Evolutionary conservation across 2,797 vertebrate genomes (phyloP), one percentile per base, ranked within the genome.

Genomic region (Potorous gilbertii): DNA sequence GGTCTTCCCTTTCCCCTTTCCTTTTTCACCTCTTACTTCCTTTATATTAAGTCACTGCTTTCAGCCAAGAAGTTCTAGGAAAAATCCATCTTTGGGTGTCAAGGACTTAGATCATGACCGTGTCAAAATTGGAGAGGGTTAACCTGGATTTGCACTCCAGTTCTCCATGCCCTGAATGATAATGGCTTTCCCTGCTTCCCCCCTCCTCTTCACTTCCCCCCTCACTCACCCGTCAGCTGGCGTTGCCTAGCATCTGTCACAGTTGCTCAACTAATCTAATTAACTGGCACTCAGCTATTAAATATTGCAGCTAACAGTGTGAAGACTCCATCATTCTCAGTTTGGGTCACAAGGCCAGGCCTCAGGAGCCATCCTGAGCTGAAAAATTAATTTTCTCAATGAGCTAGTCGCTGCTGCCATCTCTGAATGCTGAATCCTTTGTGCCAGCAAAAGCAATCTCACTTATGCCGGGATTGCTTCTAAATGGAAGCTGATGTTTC

Each of bases 231-330:
- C 54, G 55, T 55, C 27, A 91, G 92, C 91, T 95, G 92, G 93
- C 92, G 92, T 96, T 96, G 97, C 97, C 96, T 97, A 97, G 97
- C 97, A 97, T 96, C 98, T 97, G 97, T 97, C 94, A 93, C 91
- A 31, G 94, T 55, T 57, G 74, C 95, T 96, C 95, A 92, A 91
- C 94, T 93, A 95, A 96, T 96, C 97, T 95, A 96, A 98, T 98
- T 97, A 97, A 96, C 97, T 94, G 87, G 94, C 95, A 57, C 90
- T 96, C 0, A 8, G 91, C 96, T 96, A 96, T 97, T 97, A 98
- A 97, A 97, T 97, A 95, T 50, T 87, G 74, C 74, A 87, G 50
- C 40, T 87, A 50, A 46, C 74, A 50, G 96, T 93, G 94, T 91
- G 96, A 97, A 94, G 97, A 97, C 96, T 97, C 96, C 92, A 97